phyloP scores from a whole-genome alignment of 2,797 vertebrate genomes.

The Bovichtus variegatus region DNA sequence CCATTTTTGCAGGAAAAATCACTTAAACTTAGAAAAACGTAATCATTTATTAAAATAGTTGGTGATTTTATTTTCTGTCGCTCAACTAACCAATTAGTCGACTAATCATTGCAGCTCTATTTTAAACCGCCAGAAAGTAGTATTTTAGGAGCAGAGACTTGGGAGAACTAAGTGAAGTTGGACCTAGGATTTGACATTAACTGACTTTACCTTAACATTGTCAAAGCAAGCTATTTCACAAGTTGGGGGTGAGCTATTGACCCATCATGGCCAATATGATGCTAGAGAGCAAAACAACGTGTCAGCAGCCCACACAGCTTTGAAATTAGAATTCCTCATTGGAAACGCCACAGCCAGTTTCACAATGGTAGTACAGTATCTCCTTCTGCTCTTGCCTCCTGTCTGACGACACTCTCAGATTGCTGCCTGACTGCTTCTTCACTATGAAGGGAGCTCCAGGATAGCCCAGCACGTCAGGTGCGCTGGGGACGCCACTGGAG shows the following conservation, averaged over 20 bases:
- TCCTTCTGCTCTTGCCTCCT: constrained; percentile 37
- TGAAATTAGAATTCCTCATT: constrained; percentile 62
- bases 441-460: constrained; percentile 53
- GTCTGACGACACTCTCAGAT: constrained; percentile 37
- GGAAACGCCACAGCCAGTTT: constrained; percentile 58
- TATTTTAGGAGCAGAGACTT: neutral
- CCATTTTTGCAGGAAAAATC: too few relatives aligned
- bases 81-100: too few relatives aligned
- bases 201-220: constrained; percentile 3
- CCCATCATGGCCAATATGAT: constrained; percentile 16
- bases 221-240: constrained; percentile 37
- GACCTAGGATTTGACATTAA: constrained; percentile 5
- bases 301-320: constrained; percentile 51
- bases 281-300: constrained; percentile 52
- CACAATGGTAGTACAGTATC: constrained; percentile 48
- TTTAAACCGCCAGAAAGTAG: neutral
- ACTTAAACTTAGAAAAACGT: too few relatives aligned
- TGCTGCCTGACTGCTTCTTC: constrained; percentile 37
- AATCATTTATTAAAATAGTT: too few relatives aligned
- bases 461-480: too few relatives aligned
- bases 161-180: neutral
- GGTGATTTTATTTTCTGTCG: too few relatives aligned
- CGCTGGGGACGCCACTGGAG: constrained; percentile 47
- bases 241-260: constrained; percentile 22
- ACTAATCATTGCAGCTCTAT: neutral